These are phyloP conservation scores for Gryllus longicercus DNA, from an alignment of 2,888 invertebrate species.

Conservation along the genomic window DNA sequence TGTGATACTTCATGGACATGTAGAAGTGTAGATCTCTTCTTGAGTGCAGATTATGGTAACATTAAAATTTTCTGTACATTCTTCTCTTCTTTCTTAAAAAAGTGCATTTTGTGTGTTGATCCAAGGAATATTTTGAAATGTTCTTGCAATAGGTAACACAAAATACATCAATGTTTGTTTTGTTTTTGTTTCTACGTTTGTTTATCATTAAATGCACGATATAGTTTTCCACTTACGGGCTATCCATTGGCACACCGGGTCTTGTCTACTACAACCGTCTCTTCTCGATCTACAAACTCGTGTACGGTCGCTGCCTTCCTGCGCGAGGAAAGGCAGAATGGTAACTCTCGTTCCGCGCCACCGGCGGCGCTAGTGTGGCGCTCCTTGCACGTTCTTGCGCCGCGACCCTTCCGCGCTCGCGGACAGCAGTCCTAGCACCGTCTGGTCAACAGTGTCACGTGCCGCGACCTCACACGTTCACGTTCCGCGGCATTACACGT, in stretches of 20 bases:
- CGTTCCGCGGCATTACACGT: too few species aligned
- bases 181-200: background rate
- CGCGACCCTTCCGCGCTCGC: too few species aligned
- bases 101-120: background rate
- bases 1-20: conserved; percentile 10
- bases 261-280: background rate
- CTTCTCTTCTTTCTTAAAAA: conserved; percentile 5
- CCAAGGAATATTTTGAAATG: background rate
- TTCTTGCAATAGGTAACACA: background rate
- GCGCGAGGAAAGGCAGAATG: background rate
- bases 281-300: background rate
- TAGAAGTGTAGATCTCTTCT: conserved; percentile 10
- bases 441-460: too few species aligned
- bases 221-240: background rate
- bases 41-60: conserved; percentile 28
- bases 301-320: background rate
- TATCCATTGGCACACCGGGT: conserved; percentile 17
- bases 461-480: too few species aligned
- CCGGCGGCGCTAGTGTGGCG: background rate
- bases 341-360: background rate
- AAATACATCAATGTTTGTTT: background rate
- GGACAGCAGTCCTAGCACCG: too few species aligned
- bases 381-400: too few species aligned
- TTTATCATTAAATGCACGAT: background rate
- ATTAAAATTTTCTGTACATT: conserved; percentile 22